Conservation (phyloP, 2,113 vertebrate genomes). For the Xiphorhynchus elegans region DNA sequence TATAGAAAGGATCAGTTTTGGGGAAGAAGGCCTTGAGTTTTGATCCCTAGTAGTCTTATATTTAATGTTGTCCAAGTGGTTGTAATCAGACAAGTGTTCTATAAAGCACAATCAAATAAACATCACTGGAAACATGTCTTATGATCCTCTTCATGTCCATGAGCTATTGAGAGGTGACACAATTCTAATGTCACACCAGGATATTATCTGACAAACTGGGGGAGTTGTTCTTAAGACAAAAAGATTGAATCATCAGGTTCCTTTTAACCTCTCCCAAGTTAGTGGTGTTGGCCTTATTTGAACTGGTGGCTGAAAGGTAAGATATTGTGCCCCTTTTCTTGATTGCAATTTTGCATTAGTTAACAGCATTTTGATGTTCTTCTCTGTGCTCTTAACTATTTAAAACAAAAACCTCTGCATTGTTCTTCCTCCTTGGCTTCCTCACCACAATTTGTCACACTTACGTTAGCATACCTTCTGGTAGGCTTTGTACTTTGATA, state of each 20-base stretch:
- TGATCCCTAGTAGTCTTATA: neutral
- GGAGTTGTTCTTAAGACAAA: conserved; percentile 20
- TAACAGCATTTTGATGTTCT: neutral
- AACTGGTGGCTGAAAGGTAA: neutral
- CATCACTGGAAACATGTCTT: neutral
- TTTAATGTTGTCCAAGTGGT: neutral
- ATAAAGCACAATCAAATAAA: conserved; percentile 7
- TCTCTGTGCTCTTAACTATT: neutral
- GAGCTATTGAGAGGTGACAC: conserved; percentile 34
- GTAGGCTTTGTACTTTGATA: neutral
- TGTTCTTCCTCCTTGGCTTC: neutral
- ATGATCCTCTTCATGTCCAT: conserved; percentile 24
- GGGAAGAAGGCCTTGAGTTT: neutral
- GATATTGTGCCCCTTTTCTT: neutral
- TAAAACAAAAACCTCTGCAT: neutral
- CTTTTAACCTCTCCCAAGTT: conserved; percentile 45
- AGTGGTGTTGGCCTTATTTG: conserved; percentile 4
- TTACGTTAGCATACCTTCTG: neutral
- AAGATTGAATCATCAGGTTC: conserved; percentile 38
- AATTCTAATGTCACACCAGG: conserved; percentile 39
- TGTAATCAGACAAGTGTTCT: neutral
- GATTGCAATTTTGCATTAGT: neutral
- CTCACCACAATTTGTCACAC: neutral
- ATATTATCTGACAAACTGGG: conserved; percentile 13
- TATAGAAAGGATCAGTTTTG: neutral